These are phyloP conservation scores for Chelonoidis abingdonii DNA, from an alignment of 2,113 vertebrate species.

Conservation along the genomic window DNA sequence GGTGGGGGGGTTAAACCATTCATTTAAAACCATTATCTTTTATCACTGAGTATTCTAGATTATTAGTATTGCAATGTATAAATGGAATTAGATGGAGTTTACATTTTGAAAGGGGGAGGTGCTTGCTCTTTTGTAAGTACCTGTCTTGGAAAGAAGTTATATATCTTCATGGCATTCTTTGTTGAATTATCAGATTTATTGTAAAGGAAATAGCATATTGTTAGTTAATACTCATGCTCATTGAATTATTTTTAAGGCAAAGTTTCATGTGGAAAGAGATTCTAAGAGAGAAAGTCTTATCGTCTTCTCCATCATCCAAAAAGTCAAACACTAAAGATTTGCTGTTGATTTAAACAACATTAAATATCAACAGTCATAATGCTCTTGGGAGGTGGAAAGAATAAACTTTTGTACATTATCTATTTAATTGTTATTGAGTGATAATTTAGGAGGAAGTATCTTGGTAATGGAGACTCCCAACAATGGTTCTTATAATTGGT, in stretches of 20 bases:
- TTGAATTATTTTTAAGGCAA: neutral
- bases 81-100: neutral
- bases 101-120: neutral
- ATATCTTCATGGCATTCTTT: neutral
- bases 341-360: neutral
- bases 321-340: neutral
- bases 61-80: neutral
- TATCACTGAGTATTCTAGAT: neutral
- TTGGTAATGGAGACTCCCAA: constrained; percentile 47
- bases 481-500: constrained; percentile 72
- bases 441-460: constrained; percentile 15
- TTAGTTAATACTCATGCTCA: neutral
- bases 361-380: neutral
- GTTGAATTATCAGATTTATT: neutral
- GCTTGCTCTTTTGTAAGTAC: neutral
- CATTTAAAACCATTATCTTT: neutral
- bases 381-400: constrained; percentile 30
- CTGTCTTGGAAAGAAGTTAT: neutral
- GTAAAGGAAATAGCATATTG: neutral
- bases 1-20: neutral
- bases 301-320: neutral
- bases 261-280: neutral
- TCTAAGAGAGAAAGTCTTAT: neutral
- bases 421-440: constrained; percentile 52
- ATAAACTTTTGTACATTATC: constrained; percentile 11